A percentile compares a stretch with the other conserved stretches of the same genome.
Evolutionary conservation across 2,797 vertebrate species (phyloP).

Genomic region (Cynodonichthys magdalenae): DNA sequence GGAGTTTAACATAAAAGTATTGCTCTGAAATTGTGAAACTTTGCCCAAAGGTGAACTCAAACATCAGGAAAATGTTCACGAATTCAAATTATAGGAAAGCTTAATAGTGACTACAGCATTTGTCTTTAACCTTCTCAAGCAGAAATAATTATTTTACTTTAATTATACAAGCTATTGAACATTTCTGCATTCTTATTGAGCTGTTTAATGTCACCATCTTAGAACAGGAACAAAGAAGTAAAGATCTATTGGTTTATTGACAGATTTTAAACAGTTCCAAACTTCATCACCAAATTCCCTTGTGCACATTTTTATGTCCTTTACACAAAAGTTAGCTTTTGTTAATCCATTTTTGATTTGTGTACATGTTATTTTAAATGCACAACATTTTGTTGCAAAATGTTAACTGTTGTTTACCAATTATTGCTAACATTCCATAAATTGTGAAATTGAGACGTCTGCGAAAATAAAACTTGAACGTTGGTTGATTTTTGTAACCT

Average conservation of each 20-base stretch:
- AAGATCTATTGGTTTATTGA: neutral
- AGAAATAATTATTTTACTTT: neutral
- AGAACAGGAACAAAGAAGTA: neutral
- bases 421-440: conserved; percentile 66
- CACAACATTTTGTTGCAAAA: conserved; percentile 2
- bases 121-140: neutral
- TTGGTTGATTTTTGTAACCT: neutral
- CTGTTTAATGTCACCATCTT: neutral
- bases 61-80: neutral
- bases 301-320: neutral
- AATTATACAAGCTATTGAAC: neutral
- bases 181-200: neutral
- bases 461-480: conserved; percentile 8
- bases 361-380: conserved; percentile 29
- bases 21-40: conserved; percentile 3
- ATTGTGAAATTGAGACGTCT: conserved; percentile 4
- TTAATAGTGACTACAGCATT: neutral
- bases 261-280: conserved; percentile 6
- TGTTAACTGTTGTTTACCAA: conserved; percentile 11
- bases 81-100: neutral
- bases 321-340: neutral
- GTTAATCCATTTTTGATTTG: neutral
- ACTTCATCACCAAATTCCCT: neutral
- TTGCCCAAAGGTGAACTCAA: neutral
- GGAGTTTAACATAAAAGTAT: conserved; percentile 11